A percentile compares a stretch with the other conserved stretches of the same genome.
These are phyloP conservation scores for Miniopterus natalensis DNA, from an alignment of 2,113 vertebrate genomes.

Conservation along the genomic window DNA sequence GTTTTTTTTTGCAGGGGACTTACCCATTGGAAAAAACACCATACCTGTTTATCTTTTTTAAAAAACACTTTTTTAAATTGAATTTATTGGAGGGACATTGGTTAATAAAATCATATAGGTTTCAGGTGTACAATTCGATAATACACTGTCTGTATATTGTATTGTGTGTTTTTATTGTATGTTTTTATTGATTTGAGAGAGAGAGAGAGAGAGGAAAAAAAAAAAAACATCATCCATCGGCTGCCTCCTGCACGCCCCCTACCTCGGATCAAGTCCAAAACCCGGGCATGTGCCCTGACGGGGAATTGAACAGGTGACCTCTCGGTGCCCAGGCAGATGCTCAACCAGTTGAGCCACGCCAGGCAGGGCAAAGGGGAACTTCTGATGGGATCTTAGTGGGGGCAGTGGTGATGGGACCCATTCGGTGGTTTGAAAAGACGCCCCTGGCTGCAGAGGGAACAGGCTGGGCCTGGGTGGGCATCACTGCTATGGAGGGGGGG, in stretches of 20 bases:
- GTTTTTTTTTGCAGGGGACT: neutral
- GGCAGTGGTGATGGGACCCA: accelerated
- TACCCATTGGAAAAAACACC: neutral
- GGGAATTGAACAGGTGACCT: too few species aligned
- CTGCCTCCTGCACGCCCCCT: too few species aligned
- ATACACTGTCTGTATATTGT: neutral
- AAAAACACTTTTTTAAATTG: neutral
- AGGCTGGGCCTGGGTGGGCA: neutral
- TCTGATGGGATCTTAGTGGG: too few species aligned
- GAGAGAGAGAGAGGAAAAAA: too few species aligned
- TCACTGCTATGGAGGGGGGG: accelerated
- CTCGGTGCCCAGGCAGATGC: too few species aligned
- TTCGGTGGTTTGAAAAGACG: neutral
- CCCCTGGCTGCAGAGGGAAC: neutral
- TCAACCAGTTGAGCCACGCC: too few species aligned
- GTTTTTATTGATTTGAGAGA: too few species aligned
- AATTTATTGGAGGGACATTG: neutral
- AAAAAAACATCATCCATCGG: too few species aligned
- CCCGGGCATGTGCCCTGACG: too few species aligned
- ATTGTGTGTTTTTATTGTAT: neutral
- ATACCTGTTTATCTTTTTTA: neutral
- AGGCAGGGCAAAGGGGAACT: too few species aligned
- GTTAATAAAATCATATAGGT: neutral
- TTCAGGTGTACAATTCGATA: neutral
- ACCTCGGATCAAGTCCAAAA: too few species aligned